Base-by-base conservation (phyloP, 2,888 invertebrate genomes). In the Pterostichus niger region DNA sequence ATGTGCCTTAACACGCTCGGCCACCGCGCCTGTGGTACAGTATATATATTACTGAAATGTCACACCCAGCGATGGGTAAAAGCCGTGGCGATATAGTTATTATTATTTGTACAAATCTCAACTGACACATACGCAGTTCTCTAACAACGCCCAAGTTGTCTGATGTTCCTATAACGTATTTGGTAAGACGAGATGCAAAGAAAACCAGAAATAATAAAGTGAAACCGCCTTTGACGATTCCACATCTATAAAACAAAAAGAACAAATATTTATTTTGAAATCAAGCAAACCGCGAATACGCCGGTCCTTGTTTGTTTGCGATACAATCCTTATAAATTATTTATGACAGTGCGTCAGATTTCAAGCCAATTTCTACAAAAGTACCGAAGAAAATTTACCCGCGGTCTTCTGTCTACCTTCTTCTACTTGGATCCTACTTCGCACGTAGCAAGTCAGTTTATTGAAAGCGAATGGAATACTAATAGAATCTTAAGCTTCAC, bases 281-380 rank as follows among this genome's bases (percentile, higher is more conserved):
- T 61, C 31, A 61, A 61, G 61, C n/a, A 61, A 61, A 31, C 61
- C 11, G 35, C 33, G 33, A 61, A 59, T 24, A 24, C 24, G 61
- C 24, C 11, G 17, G 11, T 6, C 35, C n/a, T 33, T 17, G 61
- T 61, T 68, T 68, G 68, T 68, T 68, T 68, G 68, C 7, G 13
- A 40, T 44, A 68, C 40, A 40, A 68, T 40, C 68, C 68, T 68
- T 24, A 68, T 68, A 68, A 68, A 68, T 68, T 68, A 68, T 68
- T 68, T 68, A 68, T 68, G 10, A 13, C 17, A 13, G 9, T 40
- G 44, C 68, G 44, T 68, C 44, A 44, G 44, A 68, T 68, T 68
- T 68, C 44, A 68, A 40, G 17, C 44, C 68, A 68, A 68, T 68
- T 68, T 44, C 68, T 40, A 44, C 44, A 40, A 44, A 68, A 68